Evolutionary conservation across 2,113 vertebrate species (phyloP).

Genomic region (Naja naja): DNA sequence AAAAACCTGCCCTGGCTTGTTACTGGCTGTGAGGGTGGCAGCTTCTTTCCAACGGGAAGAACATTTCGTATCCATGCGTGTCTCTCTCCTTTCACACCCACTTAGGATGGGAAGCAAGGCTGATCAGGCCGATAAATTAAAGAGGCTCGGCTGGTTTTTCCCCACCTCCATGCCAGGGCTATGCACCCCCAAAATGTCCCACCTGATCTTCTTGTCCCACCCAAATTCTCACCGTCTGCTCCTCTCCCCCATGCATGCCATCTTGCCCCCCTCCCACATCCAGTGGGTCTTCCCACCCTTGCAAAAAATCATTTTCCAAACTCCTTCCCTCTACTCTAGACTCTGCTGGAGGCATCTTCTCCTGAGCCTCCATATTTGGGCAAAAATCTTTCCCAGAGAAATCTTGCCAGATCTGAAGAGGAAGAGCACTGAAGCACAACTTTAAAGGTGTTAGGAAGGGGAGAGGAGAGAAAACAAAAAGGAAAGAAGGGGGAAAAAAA

Average conservation of each 20-base stretch:
- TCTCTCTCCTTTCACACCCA: background rate
- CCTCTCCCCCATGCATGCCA: fast-evolving
- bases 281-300: background rate
- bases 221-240: background rate
- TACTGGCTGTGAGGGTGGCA: background rate
- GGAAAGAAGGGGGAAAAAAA: too few relatives aligned
- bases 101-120: background rate
- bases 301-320: background rate
- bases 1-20: background rate
- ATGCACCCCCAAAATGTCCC: background rate
- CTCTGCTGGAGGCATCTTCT: background rate
- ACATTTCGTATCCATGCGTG: background rate
- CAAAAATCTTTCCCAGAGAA: background rate
- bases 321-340: background rate
- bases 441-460: background rate
- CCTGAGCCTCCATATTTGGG: background rate
- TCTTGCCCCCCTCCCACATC: background rate
- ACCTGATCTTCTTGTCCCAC: background rate
- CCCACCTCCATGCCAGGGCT: background rate
- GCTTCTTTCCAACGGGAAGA: background rate
- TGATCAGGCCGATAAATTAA: background rate
- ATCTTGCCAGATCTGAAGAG: background rate
- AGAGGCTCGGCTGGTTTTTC: background rate
- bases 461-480: too few relatives aligned
- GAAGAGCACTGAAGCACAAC: background rate